Evolutionary conservation across 1,140 invertebrate species (phyloP).

Genomic region (Drosophila sp.): DNA sequence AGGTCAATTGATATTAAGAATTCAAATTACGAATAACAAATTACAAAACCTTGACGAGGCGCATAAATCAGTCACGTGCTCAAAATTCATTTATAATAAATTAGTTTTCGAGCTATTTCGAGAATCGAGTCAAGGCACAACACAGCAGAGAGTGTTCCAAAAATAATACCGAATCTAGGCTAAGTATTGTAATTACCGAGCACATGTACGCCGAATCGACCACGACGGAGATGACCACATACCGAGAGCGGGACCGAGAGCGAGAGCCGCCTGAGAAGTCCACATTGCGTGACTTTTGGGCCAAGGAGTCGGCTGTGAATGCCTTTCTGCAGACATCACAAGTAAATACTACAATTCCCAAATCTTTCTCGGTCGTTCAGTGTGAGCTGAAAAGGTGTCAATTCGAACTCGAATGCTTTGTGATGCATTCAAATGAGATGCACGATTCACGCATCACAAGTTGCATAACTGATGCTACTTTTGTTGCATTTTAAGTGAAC

Average conservation of each 20-base stretch:
- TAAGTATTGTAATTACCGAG: constrained; percentile 58
- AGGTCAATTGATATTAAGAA: constrained; percentile 52
- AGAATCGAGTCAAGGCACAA: constrained; percentile 59
- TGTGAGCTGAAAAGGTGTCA: not conserved
- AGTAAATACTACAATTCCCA: constrained; percentile 67
- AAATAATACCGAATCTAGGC: constrained; percentile 61
- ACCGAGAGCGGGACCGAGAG: too few relatives aligned
- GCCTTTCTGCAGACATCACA: constrained; percentile 76
- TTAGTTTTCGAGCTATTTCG: constrained; percentile 38
- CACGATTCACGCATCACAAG: constrained; percentile 57
- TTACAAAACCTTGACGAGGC: constrained; percentile 22
- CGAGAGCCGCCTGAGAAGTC: constrained; percentile 59
- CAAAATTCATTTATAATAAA: constrained; percentile 80
- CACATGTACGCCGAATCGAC: constrained; percentile 78
- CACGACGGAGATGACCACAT: constrained; percentile 78
- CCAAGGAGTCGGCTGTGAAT: constrained; percentile 80
- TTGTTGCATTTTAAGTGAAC: constrained; percentile 64
- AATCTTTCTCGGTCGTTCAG: not conserved
- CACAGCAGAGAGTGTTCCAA: constrained; percentile 29
- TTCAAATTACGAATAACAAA: constrained; percentile 61
- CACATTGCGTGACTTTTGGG: constrained; percentile 79
- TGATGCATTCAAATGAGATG: not conserved
- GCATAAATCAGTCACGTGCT: constrained; percentile 76
- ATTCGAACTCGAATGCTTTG: constrained; percentile 1
- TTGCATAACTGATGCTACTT: constrained; percentile 36